These are phyloP conservation scores for Drosophila meridionalis DNA, from an alignment of 2,888 invertebrate genomes.

Conservation along the genomic window DNA sequence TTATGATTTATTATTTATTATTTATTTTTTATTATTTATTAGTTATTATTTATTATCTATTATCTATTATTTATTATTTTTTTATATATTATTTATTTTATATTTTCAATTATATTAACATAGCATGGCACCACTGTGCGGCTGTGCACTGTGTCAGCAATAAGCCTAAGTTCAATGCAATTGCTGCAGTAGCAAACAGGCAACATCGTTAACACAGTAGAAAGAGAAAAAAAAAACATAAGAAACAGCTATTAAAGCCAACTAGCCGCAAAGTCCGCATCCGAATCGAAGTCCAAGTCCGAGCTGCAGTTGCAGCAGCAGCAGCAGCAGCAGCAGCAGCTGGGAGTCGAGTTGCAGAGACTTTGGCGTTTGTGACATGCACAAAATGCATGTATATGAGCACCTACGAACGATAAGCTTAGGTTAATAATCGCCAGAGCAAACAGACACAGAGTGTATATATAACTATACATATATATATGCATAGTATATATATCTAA, in stretches of 20 bases:
- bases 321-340: slow-evolving; percentile 13
- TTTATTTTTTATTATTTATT: too few relatives aligned
- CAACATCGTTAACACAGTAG: slow-evolving; percentile 76
- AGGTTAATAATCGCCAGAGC: slow-evolving; percentile 68
- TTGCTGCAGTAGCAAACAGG: slow-evolving; percentile 66
- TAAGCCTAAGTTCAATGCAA: slow-evolving; percentile 66
- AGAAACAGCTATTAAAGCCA: slow-evolving; percentile 76
- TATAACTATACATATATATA: slow-evolving; percentile 3
- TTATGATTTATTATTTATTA: too few relatives aligned
- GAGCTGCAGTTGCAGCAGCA: slow-evolving; percentile 17
- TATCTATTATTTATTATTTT: too few relatives aligned
- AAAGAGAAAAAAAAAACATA: slow-evolving; percentile 15
- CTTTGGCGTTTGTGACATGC: slow-evolving; percentile 73
- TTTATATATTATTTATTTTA: too few relatives aligned
- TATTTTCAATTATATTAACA: neutral
- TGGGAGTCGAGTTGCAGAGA: slow-evolving; percentile 31
- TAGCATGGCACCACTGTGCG: slow-evolving; percentile 44
- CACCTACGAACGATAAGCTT: slow-evolving; percentile 72
- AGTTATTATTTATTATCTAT: too few relatives aligned
- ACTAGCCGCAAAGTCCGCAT: slow-evolving; percentile 37
- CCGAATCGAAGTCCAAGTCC: slow-evolving; percentile 31
- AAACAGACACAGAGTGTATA: slow-evolving; percentile 7
- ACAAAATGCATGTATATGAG: slow-evolving; percentile 81
- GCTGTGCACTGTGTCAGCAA: slow-evolving; percentile 48
- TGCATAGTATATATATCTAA: slow-evolving; percentile 4